Percentiles rank a stretch among this genome's conserved stretches.
Conservation (phyloP, 2,113 vertebrate species). For the Ramphastos sulfuratus region DNA sequence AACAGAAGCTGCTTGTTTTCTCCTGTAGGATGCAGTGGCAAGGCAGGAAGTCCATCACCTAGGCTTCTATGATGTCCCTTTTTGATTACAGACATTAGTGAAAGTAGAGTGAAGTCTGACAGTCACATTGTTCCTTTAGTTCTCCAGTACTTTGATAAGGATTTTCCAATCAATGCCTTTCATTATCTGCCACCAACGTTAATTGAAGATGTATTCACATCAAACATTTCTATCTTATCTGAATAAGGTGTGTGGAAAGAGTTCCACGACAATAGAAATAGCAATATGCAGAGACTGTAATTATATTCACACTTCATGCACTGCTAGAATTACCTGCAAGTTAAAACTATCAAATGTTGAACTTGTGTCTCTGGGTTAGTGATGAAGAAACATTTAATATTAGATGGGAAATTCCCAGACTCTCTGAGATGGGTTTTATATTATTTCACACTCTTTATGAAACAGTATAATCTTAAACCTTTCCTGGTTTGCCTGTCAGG, state of each 20-base stretch:
- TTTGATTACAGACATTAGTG: not conserved
- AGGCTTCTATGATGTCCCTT: not conserved
- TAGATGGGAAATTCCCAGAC: not conserved
- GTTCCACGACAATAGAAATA: conserved; percentile 62
- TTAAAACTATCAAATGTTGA: conserved; percentile 13
- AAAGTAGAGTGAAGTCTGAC: not conserved
- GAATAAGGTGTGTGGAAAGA: conserved; percentile 54
- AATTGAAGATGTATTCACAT: conserved; percentile 71
- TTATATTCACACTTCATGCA: conserved; percentile 67
- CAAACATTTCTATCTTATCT: conserved; percentile 78
- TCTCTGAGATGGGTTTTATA: not conserved
- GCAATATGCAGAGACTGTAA: conserved; percentile 70
- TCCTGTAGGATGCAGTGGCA: not conserved
- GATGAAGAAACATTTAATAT: not conserved
- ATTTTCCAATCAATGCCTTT: conserved; percentile 77
- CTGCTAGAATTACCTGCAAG: conserved; percentile 48
- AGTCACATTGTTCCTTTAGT: not conserved
- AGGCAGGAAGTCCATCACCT: not conserved
- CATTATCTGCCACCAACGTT: conserved; percentile 74
- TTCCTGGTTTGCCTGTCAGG: not conserved
- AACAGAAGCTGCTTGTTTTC: not conserved
- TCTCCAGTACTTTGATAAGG: conserved; percentile 74
- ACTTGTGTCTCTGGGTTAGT: conserved; percentile 6
- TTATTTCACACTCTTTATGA: not conserved
- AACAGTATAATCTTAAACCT: not conserved